Evolutionary conservation across 2,113 vertebrate species (phyloP).

Genomic region (Salvator merianae): DNA sequence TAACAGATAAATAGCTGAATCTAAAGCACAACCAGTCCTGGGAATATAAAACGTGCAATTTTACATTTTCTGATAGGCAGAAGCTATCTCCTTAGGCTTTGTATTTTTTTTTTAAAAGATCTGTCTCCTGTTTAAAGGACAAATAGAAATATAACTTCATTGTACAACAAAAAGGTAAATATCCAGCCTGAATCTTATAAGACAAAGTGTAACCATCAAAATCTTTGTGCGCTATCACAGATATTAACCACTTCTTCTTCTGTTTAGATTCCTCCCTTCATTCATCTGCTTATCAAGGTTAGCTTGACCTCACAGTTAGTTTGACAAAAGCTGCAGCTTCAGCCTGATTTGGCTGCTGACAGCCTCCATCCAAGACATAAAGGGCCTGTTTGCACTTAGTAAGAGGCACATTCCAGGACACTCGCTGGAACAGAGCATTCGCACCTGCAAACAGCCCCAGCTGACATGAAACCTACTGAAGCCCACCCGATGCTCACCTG

Average conservation of each 20-base stretch:
- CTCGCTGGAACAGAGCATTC: no score
- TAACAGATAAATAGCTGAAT: conserved; percentile 44
- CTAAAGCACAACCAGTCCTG: conserved; percentile 55
- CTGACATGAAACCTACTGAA: no score
- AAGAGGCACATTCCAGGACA: no score
- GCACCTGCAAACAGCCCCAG: no score
- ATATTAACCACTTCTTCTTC: conserved; percentile 20
- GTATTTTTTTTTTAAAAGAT: conserved; percentile 40
- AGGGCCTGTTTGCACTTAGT: no score
- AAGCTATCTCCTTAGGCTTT: conserved; percentile 42
- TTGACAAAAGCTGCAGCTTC: neutral
- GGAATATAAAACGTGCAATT: conserved; percentile 63
- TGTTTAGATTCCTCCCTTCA: neutral
- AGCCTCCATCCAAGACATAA: neutral
- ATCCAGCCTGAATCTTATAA: conserved; percentile 37
- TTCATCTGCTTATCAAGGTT: neutral
- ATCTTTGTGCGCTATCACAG: neutral
- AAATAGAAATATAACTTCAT: conserved; percentile 63
- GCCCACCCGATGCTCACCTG: no score
- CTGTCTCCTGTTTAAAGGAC: conserved; percentile 61
- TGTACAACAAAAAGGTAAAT: conserved; percentile 12
- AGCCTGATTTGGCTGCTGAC: neutral
- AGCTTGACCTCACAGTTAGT: conserved; percentile 28
- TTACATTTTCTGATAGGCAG: conserved; percentile 36
- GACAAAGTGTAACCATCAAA: conserved; percentile 38